These are phyloP conservation scores for Rotaria magnacalcarata DNA, from an alignment of 2,888 invertebrate species.

Conservation along the genomic window DNA sequence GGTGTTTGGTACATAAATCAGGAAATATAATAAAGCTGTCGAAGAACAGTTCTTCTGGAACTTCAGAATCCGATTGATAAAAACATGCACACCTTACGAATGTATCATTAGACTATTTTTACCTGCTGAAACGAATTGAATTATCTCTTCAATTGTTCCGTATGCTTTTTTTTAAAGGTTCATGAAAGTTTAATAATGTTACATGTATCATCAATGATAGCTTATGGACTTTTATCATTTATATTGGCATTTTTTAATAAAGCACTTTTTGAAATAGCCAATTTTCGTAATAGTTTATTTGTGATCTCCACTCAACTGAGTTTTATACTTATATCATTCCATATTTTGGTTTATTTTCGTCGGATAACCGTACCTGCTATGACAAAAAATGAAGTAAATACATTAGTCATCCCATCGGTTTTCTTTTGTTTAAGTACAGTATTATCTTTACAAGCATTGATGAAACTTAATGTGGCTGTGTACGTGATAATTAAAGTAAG, in stretches of 20 bases:
- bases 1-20: too few species aligned
- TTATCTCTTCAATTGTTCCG: too few species aligned
- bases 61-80: too few species aligned
- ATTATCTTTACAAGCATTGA: neutral
- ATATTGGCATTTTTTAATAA: constrained; percentile 6
- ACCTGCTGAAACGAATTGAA: too few species aligned
- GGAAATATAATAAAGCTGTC: too few species aligned
- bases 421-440: neutral
- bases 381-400: neutral
- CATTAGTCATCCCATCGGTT: neutral
- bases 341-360: neutral
- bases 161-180: too few species aligned
- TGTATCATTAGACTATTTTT: too few species aligned
- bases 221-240: neutral
- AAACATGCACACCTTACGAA: too few species aligned
- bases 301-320: neutral
- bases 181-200: neutral
- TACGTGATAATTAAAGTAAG: neutral
- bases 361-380: neutral
- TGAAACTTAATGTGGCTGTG: neutral
- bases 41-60: too few species aligned
- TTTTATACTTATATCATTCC: neutral
- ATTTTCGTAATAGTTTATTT: neutral
- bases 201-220: neutral
- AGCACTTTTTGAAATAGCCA: constrained; percentile 2